Base-by-base conservation (phyloP, 1,140 invertebrate species). In the Caenorhabditis briggsae region DNA sequence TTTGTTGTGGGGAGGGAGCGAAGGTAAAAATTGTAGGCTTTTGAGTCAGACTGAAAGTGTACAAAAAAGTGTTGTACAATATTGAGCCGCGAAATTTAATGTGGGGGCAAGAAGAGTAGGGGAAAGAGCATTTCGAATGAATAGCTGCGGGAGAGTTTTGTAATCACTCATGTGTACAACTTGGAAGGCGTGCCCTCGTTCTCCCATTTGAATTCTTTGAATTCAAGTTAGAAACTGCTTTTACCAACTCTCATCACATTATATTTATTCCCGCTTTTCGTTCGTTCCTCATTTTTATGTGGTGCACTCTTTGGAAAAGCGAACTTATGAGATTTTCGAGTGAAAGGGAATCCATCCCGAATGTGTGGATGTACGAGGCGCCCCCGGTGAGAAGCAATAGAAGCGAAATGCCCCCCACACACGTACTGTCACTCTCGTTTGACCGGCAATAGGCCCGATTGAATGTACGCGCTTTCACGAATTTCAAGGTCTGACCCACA, bases 401-500 rank as follows among this genome's bases (percentile, higher is more conserved):
- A 8, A 46, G 43, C 33, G 41, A 50, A 50, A 53, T 53, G 50
- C 12, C 11, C 11, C 12, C 12, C 11, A 53, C 16, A 16, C 25
- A 65, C 16, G 58, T 59, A 78, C 70, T 78, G 70, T 78, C 70
- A 78, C 70, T 78, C 70, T 78, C 70, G 70, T 78, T 78, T 78
- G 70, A 78, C 70, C 70, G 70, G 70, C 70, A 78, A 78, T 78
- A 78, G 70, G 70, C 70, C 70, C 70, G 70, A 78, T 78, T 78
- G 46, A 78, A 78, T 78, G 70, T 78, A 78, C 70, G 70, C 70
- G 70, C 53, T 78, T 78, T 78, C 70, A 78, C 70, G 70, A 78
- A 78, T 78, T 78, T 78, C 70, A 78, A 78, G 70, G 70, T 78
- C 70, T 78, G 70, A 78, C 70, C 70, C 70, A 78, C 70, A 78